Evolutionary conservation across 2,113 vertebrate species (phyloP), one percentile per base, ranked within the genome.

Genomic region (Etia nguti): DNA sequence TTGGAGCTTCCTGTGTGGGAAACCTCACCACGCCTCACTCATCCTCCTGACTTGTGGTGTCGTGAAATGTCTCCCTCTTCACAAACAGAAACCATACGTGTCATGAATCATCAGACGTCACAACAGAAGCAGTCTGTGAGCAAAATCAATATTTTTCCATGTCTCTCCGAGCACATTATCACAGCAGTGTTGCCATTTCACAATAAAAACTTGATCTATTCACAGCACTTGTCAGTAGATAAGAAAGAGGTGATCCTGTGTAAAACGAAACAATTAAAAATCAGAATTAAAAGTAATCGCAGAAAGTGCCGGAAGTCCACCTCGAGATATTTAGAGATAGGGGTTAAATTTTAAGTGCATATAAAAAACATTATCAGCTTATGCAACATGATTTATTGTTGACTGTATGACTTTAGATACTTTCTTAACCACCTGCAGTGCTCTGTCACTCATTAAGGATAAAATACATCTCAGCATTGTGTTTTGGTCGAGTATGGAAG

Each of bases 1-100:
- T 84, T 13, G 70, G 87, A 89, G 89, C 91, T 92, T 92, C 92
- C 89, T 93, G 92, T 92, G 89, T 87, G 86, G 90, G 83, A 87
- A 86, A 41, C 80, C 80, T 86, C 54, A 26, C 60, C 86, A 20
- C 81, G 88, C 80, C 86, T 89, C 70, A 20, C 84, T 88, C 70
- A 16, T 89, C 85, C 86, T 62, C 79, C 46, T 59, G 59, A 56
- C 54, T 89, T 50, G 89, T 24, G 84, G 84, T 80, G 81, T 85
- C 4, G 24, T 68, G 50, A 92, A 91, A 82, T 36, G 41, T 82
- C 41, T 36, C 83, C 31, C 59, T 89, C 89, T 87, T 93, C 81
- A 60, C 86, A 94, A 93, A 81, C 94, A 92, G 91, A 91, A 81
- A 79, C 4, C 54, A 6, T 56, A 36, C 57, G 46, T 52, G 82